These are phyloP conservation scores for Phalacrocorax aristotelis DNA, from an alignment of 2,113 vertebrate species.

Conservation along the genomic window DNA sequence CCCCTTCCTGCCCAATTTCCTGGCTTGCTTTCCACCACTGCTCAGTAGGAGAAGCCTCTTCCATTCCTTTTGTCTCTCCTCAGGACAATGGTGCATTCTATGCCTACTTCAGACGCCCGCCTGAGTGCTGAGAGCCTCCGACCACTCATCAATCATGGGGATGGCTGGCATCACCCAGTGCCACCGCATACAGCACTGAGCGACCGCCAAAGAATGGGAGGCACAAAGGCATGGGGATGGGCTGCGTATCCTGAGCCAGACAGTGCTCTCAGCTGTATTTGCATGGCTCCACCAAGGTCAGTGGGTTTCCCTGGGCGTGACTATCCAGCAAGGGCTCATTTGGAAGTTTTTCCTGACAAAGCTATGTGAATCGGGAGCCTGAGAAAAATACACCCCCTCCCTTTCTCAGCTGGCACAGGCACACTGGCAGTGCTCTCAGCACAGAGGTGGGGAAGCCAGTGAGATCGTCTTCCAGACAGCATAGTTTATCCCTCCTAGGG, in stretches of 20 bases:
- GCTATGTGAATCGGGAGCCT: not conserved
- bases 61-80: not conserved
- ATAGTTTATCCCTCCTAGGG: not conserved
- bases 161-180: not conserved
- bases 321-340: not conserved
- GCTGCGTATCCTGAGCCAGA: not conserved
- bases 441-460: not conserved
- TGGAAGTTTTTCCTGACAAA: not conserved
- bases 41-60: not conserved
- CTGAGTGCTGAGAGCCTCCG: not conserved
- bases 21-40: not conserved
- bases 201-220: rapidly evolving
- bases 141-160: not conserved
- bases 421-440: not conserved
- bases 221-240: not conserved
- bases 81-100: not conserved
- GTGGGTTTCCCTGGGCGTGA: not conserved
- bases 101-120: not conserved
- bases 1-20: not conserved
- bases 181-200: not conserved
- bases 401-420: not conserved
- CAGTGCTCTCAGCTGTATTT: not conserved
- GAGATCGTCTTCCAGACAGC: not conserved
- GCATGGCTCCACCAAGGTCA: not conserved
- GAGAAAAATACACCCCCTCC: not conserved